Base-by-base conservation (phyloP, 2,888 invertebrate species). In the Philaethria dido region DNA sequence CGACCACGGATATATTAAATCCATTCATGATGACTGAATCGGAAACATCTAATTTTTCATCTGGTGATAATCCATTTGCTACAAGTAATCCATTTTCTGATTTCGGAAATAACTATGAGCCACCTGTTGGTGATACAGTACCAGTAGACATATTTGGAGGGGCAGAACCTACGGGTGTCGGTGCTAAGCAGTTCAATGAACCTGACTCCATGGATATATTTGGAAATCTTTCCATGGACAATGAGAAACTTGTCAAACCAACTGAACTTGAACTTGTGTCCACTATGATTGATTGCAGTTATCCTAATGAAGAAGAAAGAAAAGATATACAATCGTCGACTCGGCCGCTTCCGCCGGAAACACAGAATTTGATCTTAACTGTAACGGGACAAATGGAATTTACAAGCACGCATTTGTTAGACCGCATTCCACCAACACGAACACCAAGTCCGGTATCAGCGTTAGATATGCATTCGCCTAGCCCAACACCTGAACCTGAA, bases 351-450 rank as follows among this genome's bases (percentile, higher is more conserved):
- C 95, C 96, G 0, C 94, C 95, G 71, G 96, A 97, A 84, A 98
- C 98, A 0, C 97, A 97, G 88, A 97, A 97, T 80, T 90, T 98
- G 22, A 95, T 98, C 57, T 93, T 96, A 74, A 96, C 96, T 39
- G 97, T 98, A 0, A 97, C 98, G 44, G 97, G 97, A 1, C 97
- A 97, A 65, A 95, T 98, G 95, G 97, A 98, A 79, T 96, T 97
- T 60, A 96, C 97, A 0, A 97, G 97, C 75, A 96, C 96, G 3
- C 96, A 97, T 80, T 88, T 98, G 62, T 86, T 98, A 65, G 97
- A 97, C 75, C 95, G 97, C 69, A 94, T 97, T 69, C 96, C 97
- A 62, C 96, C 95, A 5, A 97, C 97, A 0, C 94, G 97, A 73
- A 97, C 97, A 0, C 98, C 98, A 0, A 97, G 97, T 83, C 98